These are phyloP conservation scores for Eupithecia insigniata DNA, from an alignment of 2,888 invertebrate genomes.

Conservation along the genomic window DNA sequence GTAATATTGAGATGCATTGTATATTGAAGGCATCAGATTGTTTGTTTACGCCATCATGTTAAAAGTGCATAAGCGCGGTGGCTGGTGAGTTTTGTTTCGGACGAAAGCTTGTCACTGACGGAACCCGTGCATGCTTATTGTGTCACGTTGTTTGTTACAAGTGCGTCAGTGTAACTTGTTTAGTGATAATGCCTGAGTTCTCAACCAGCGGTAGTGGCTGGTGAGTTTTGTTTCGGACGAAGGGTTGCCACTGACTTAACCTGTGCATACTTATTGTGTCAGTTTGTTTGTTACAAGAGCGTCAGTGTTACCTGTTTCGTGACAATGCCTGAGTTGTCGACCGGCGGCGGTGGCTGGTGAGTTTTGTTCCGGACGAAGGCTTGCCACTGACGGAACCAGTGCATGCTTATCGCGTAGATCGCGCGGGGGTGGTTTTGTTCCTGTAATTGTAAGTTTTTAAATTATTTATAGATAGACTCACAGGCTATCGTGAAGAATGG, in stretches of 20 bases:
- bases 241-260: slow-evolving; percentile 96
- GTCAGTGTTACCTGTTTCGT: slow-evolving; percentile 2
- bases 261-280: slow-evolving; percentile 93
- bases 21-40: too few species aligned
- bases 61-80: too few species aligned
- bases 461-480: background rate
- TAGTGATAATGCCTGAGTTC: slow-evolving; percentile 88
- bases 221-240: slow-evolving; percentile 89
- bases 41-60: too few species aligned
- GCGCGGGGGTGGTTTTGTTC: slow-evolving; percentile 86
- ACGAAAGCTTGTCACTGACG: slow-evolving; percentile 96
- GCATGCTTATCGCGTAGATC: slow-evolving; percentile 92
- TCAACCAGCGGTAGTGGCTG: slow-evolving; percentile 95
- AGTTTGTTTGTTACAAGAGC: too few species aligned
- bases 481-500: background rate
- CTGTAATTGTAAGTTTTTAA: slow-evolving; percentile 52
- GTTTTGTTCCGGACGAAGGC: slow-evolving; percentile 92
- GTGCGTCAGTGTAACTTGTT: background rate
- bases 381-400: slow-evolving; percentile 96
- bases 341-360: slow-evolving; percentile 92
- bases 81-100: slow-evolving; percentile 89
- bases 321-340: slow-evolving; percentile 92
- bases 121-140: slow-evolving; percentile 94
- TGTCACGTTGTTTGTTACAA: slow-evolving; percentile 63
- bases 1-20: too few species aligned